These are phyloP conservation scores for Antheraea pernyi DNA, from an alignment of 1,140 invertebrate genomes.

Conservation along the genomic window DNA sequence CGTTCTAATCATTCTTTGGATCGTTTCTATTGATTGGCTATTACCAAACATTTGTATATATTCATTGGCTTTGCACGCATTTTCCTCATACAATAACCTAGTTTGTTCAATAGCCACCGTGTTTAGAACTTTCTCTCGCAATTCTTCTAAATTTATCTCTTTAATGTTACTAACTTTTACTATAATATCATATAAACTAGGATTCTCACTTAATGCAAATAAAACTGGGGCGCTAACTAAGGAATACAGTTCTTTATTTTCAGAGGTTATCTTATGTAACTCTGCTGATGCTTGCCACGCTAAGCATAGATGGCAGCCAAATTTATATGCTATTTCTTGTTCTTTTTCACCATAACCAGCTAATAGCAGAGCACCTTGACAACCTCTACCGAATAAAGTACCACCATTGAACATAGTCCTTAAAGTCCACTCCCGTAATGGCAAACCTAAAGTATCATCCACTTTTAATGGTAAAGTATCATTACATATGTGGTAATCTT, in stretches of 20 bases:
- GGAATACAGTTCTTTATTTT: constrained; percentile 79
- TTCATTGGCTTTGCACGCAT: constrained; percentile 54
- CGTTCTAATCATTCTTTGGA: constrained; percentile 59
- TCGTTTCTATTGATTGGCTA: constrained; percentile 49
- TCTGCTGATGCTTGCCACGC: constrained; percentile 89
- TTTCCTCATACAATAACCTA: constrained; percentile 45
- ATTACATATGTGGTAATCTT: constrained; percentile 51
- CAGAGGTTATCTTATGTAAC: constrained; percentile 70
- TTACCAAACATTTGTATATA: constrained; percentile 61
- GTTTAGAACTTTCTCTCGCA: constrained; percentile 50
- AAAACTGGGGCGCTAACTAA: constrained; percentile 88
- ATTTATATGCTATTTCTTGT: constrained; percentile 86
- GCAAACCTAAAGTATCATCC: constrained; percentile 80
- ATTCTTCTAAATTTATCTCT: constrained; percentile 81
- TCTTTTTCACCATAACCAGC: constrained; percentile 83
- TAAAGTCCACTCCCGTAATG: constrained; percentile 88
- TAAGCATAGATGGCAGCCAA: constrained; percentile 91
- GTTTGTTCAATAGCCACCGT: constrained; percentile 61
- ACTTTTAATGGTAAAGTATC: constrained; percentile 67
- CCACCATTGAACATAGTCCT: constrained; percentile 88
- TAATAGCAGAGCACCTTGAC: constrained; percentile 88
- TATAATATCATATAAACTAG: constrained; percentile 82
- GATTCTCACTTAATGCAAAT: constrained; percentile 86
- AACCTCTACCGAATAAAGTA: constrained; percentile 89
- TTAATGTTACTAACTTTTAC: constrained; percentile 82